phyloP scores from a whole-genome alignment of 2,888 invertebrate genomes.

The Galerucella nymphaeae region DNA sequence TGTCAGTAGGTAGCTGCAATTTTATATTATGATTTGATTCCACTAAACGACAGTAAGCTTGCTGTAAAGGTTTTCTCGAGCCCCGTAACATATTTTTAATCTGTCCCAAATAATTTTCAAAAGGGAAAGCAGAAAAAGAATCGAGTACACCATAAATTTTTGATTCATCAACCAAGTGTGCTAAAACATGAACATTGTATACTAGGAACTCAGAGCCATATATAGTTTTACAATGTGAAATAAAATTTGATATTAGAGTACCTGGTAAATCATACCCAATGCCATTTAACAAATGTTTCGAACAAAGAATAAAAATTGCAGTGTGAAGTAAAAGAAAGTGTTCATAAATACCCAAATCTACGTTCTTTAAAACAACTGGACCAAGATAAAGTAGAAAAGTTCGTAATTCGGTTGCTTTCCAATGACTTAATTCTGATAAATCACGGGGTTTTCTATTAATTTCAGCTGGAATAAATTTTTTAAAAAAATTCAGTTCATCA shows the following conservation, averaged over 20 bases:
- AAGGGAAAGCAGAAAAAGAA: slow-evolving; percentile 41
- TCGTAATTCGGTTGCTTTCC: slow-evolving; percentile 25
- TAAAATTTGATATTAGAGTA: not conserved
- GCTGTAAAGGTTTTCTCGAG: slow-evolving; percentile 36
- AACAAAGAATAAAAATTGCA: slow-evolving; percentile 28
- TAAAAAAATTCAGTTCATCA: no score
- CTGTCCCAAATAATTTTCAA: slow-evolving; percentile 35
- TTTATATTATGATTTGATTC: slow-evolving; percentile 25
- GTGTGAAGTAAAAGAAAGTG: slow-evolving; percentile 19
- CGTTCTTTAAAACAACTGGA: slow-evolving; percentile 19
- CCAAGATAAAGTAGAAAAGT: slow-evolving; percentile 28
- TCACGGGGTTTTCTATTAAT: not conserved
- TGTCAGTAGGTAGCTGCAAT: slow-evolving; percentile 5
- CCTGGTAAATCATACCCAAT: not conserved
- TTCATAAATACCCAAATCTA: slow-evolving; percentile 31
- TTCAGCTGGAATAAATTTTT: no score
- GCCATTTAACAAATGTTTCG: slow-evolving; percentile 5
- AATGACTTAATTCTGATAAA: slow-evolving; percentile 12
- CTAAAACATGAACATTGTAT: slow-evolving; percentile 43
- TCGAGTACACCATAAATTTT: slow-evolving; percentile 41
- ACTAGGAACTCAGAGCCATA: slow-evolving; percentile 43
- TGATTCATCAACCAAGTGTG: slow-evolving; percentile 44
- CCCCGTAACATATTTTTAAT: no score
- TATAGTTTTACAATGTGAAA: slow-evolving; percentile 25
- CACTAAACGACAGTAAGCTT: slow-evolving; percentile 27